Evolutionary conservation across 2,888 invertebrate genomes (phyloP).

Genomic region (Lottia gigantea): DNA sequence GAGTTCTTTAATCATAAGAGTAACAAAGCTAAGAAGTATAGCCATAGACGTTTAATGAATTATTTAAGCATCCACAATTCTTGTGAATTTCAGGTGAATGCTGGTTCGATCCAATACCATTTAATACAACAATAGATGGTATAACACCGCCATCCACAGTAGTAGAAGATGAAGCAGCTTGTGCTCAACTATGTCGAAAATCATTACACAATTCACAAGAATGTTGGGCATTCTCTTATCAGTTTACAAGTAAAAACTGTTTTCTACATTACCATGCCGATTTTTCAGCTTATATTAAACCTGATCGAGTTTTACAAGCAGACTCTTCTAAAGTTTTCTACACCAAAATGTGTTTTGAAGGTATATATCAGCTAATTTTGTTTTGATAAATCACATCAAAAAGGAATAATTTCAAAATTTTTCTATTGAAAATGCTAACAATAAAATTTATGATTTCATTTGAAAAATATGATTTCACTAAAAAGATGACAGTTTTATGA

Average conservation of each 20-base stretch:
- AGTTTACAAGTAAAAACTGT: conserved; percentile 4
- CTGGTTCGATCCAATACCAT: conserved; percentile 24
- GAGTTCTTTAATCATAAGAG: too few relatives aligned
- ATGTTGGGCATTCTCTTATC: conserved; percentile 27
- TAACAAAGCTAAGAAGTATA: too few relatives aligned
- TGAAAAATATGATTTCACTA: too few relatives aligned
- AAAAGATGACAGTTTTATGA: too few relatives aligned
- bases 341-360: conserved; percentile 26
- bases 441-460: too few relatives aligned
- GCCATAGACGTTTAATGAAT: too few relatives aligned
- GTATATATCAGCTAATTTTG: conserved; percentile 10
- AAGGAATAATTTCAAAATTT: too few relatives aligned
- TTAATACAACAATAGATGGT: conserved; percentile 9
- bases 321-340: conserved; percentile 14
- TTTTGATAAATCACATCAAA: too few relatives aligned
- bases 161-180: conserved; percentile 19
- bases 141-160: not conserved
- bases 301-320: not conserved
- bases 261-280: conserved; percentile 22
- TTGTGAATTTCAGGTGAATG: conserved; percentile 14
- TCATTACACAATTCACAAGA: conserved; percentile 10
- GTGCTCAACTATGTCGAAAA: conserved; percentile 24
- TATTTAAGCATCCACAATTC: not conserved
- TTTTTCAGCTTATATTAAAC: not conserved
- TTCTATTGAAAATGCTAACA: too few relatives aligned